Percentiles rank a stretch among this genome's conserved stretches.
These are phyloP conservation scores for Monochamus alternatus DNA, from an alignment of 2,888 invertebrate genomes.

Conservation along the genomic window DNA sequence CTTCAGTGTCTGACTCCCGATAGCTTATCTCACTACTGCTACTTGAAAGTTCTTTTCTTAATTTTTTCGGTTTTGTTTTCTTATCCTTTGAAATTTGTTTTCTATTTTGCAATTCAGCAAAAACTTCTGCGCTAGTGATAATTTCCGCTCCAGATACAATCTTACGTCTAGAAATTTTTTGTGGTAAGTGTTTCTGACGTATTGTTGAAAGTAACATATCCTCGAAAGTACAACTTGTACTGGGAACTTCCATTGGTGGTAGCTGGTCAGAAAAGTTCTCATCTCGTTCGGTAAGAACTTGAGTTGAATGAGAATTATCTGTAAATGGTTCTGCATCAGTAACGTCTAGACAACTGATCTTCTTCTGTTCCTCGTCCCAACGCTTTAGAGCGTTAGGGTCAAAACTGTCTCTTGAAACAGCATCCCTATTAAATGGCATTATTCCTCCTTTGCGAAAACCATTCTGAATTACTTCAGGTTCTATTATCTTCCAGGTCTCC, in stretches of 20 bases:
- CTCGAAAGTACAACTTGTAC: neutral
- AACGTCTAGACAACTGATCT: neutral
- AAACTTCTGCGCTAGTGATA: conserved; percentile 8
- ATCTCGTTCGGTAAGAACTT: neutral
- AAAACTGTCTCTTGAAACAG: neutral
- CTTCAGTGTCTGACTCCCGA: conserved; percentile 2
- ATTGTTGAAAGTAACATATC: conserved; percentile 5
- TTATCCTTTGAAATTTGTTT: too few species aligned
- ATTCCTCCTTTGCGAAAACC: conserved; percentile 4
- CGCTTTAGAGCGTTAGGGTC: neutral
- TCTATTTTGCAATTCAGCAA: neutral
- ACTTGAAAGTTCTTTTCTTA: too few species aligned
- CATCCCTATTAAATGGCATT: conserved; percentile 5
- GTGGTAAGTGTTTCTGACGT: neutral
- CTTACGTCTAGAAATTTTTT: neutral
- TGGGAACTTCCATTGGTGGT: neutral
- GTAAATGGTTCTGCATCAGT: neutral
- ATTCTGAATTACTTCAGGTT: conserved; percentile 3
- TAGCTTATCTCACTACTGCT: neutral
- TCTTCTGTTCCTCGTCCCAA: neutral
- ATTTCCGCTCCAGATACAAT: neutral
- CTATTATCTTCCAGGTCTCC: conserved; percentile 37
- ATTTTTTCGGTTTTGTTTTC: too few species aligned
- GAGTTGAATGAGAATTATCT: neutral
- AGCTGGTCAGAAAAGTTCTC: too few species aligned